A percentile compares a stretch with the other conserved stretches of the same genome.
Evolutionary conservation across 2,888 invertebrate genomes (phyloP).

Genomic region (Pristionchus entomophagus): DNA sequence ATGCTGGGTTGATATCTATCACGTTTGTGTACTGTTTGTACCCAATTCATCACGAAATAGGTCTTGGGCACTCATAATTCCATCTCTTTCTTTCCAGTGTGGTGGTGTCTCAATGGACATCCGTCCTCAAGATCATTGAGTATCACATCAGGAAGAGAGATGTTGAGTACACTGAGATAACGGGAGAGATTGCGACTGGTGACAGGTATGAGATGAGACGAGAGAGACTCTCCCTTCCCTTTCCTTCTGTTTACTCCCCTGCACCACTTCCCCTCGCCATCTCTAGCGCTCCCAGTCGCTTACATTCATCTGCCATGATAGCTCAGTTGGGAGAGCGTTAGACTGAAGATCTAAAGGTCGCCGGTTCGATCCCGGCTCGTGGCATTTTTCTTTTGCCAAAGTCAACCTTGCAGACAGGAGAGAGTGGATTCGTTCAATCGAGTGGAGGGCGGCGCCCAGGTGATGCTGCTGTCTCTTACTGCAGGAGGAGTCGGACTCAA

Average conservation of each 20-base stretch:
- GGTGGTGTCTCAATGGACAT: constrained; percentile 94
- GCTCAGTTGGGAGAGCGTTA: constrained; percentile 76
- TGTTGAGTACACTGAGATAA: constrained; percentile 82
- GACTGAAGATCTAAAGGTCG: constrained; percentile 75
- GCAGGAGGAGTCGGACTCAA: constrained; percentile 97
- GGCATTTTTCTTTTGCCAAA: constrained; percentile 52
- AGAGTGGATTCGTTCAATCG: constrained; percentile 84
- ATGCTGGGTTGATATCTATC: no score
- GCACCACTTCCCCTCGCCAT: not conserved
- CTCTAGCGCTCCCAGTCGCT: not conserved
- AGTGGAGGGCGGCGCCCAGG: constrained; percentile 79
- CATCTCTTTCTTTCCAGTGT: constrained; percentile 76
- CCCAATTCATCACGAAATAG: not conserved
- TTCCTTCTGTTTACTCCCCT: not conserved
- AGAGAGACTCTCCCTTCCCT: not conserved
- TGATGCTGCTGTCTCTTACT: constrained; percentile 88
- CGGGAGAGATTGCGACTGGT: constrained; percentile 83
- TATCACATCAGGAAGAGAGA: constrained; percentile 79
- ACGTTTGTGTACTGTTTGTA: no score
- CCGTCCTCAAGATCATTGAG: constrained; percentile 85
- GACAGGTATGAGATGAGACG: constrained; percentile 55
- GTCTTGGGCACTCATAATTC: not conserved
- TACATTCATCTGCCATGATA: constrained; percentile 55
- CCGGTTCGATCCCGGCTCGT: constrained; percentile 75
- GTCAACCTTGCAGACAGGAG: constrained; percentile 59